Conservation (phyloP, 1,140 invertebrate species). For the Manduca sexta region DNA sequence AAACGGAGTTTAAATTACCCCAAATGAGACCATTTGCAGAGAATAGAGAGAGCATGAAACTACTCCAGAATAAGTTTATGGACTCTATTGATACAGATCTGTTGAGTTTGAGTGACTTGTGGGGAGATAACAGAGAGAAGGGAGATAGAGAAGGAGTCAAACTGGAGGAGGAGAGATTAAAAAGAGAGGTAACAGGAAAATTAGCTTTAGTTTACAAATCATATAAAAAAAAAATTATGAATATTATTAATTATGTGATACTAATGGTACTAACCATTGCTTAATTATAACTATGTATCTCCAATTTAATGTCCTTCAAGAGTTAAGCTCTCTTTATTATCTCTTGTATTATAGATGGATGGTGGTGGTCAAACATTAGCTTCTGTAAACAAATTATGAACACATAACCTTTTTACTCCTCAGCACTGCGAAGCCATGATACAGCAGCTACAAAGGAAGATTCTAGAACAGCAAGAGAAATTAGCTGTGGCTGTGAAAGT, state of each 20-base stretch:
- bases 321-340: no score
- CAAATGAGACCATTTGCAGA: slow-evolving; percentile 54
- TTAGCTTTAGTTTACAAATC: no score
- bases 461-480: slow-evolving; percentile 84
- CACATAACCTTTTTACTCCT: slow-evolving; percentile 12
- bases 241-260: no score
- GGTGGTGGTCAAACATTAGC: no score
- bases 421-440: slow-evolving; percentile 86
- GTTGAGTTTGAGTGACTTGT: slow-evolving; percentile 72
- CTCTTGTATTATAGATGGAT: no score
- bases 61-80: slow-evolving; percentile 32
- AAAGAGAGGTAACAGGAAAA: slow-evolving; percentile 80
- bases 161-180: slow-evolving; percentile 84
- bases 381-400: no score
- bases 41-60: slow-evolving; percentile 31
- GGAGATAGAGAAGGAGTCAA: slow-evolving; percentile 69
- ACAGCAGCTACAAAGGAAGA: slow-evolving; percentile 80
- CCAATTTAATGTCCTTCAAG: no score
- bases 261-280: no score
- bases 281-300: no score
- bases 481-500: slow-evolving; percentile 84
- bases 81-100: slow-evolving; percentile 61
- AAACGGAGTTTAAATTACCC: slow-evolving; percentile 61
- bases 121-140: slow-evolving; percentile 67
- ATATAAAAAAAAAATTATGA: no score